Base-by-base conservation (phyloP, 2,797 vertebrate species). In the Momotus momota region DNA sequence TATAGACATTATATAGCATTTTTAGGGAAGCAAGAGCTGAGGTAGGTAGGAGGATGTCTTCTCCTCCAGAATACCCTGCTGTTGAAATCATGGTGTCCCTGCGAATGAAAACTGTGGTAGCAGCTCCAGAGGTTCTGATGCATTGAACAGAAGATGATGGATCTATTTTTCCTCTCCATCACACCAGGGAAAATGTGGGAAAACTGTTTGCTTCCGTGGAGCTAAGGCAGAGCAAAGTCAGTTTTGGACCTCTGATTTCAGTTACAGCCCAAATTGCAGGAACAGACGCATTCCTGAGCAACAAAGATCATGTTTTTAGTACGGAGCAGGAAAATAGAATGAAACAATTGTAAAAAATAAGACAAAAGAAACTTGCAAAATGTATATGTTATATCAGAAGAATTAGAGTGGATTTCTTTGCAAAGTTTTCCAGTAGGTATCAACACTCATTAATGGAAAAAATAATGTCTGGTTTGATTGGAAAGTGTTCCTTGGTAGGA, bases 401-500 rank as follows among this genome's bases (percentile, higher is more conserved):
- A 65, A 84, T 80, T 73, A 60, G 60, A 94, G 51, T 10, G 21
- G 40, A 40, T 82, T 85, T 60, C 88, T 93, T 83, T 54, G 51
- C 29, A 5, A 67, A 80, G 71, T 90, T 95, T 96, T 91, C 85
- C 90, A 95, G 74, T 64, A 88, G 73, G 67, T 78, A 95, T 96
- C 95, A 97, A 93, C 96, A 90, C 95, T 90, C 88, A 94, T 94
- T 96, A 94, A 94, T 16, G 70, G 90, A 80, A 94, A 95, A 95
- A 96, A 91, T 95, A 91, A 90, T 91, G 92, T 77, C 92, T 96
- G 77, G 88, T 91, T 82, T 93, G 86, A 91, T 87, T 95, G 96
- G 90, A 94, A 94, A 94, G 84, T 12, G 67, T 72, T 96, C 73
- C 84, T 88, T 69, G 71, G 89, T 96, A 93, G 75, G 55, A 92